Evolutionary conservation across 2,113 vertebrate species (phyloP), one percentile per base, ranked within the genome.

Genomic region (Lynx canadensis): DNA sequence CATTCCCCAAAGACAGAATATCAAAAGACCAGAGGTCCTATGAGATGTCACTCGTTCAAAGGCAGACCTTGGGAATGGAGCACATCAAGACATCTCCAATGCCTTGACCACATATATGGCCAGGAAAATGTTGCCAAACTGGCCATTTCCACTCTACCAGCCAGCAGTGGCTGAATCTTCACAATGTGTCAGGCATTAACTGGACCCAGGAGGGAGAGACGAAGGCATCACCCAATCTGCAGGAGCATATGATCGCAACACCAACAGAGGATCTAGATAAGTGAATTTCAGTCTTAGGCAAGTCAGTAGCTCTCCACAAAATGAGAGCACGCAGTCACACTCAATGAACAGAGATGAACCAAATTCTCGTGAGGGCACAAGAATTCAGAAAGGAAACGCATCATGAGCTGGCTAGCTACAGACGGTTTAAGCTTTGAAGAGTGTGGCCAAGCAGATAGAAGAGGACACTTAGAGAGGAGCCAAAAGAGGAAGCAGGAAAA

Each of bases 1-100:
- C 89, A 68, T 95, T 97, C 31, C 92, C 90, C 92, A 94, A 92
- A 96, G 63, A 57, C 1, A 92, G 69, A 82, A 73, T 80, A 96
- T 63, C 79, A 27, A 96, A 96, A 97, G 84, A 95, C 60, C 65
- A 79, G 57, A 89, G 93, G 78, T 92, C 74, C 45, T 33, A 36
- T 50, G 69, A 90, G 65, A 89, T 33, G 23, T 41, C 60, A 60
- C 45, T 83, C 38, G 0, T 52, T 89, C 87, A 85, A 96, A 95
- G 33, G 38, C 25, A 96, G 87, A 90, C 14, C 57, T 93, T 90
- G 92, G n/a, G 55, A 91, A 96, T n/a, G 76, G 11, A 2, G 36
- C 65, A 60, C 12, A 81, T 12, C 91, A 80, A 63, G 48, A 63
- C 8, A 55, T 6, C 86, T 94, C 83, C 33, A 31, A 91, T 52